Percentiles rank a stretch among this genome's conserved stretches.
Conservation (phyloP, 2,113 vertebrate genomes). For the Mungos mungo region DNA sequence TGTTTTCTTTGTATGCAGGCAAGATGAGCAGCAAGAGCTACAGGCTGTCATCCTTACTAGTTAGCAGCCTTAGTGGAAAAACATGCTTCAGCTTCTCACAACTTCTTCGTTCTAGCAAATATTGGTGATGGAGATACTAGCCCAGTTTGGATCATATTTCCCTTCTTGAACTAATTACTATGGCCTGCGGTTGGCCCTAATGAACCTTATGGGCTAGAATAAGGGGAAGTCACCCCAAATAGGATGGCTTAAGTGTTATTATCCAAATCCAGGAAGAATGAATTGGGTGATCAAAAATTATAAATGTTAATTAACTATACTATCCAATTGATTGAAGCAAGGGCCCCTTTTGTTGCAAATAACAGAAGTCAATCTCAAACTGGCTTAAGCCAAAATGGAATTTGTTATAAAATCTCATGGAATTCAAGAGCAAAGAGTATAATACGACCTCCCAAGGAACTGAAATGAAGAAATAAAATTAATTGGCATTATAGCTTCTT, state of each 20-base stretch:
- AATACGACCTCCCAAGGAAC: not conserved
- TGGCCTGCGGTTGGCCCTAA: not conserved
- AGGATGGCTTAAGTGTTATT: not conserved
- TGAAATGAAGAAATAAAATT: constrained; percentile 26
- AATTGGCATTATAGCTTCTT: not conserved
- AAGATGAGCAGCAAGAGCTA: not conserved
- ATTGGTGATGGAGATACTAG: not conserved
- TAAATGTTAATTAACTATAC: not conserved
- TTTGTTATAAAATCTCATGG: not conserved
- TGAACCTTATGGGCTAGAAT: not conserved
- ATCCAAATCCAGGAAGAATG: not conserved
- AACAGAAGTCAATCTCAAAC: not conserved
- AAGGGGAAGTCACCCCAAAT: not conserved
- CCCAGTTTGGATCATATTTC: not conserved
- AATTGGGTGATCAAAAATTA: not conserved
- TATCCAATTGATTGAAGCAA: constrained; percentile 1
- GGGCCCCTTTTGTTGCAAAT: not conserved
- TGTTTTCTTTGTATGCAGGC: not conserved
- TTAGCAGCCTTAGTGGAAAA: not conserved
- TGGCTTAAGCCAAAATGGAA: not conserved
- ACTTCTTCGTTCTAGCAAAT: not conserved
- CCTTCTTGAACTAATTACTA: not conserved
- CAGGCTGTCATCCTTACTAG: not conserved
- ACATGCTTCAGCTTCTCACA: not conserved
- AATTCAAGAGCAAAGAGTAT: not conserved